Percentiles rank a stretch among this genome's conserved stretches.
Evolutionary conservation across 2,113 vertebrate species (phyloP).

Genomic region (Platysteira castanea): DNA sequence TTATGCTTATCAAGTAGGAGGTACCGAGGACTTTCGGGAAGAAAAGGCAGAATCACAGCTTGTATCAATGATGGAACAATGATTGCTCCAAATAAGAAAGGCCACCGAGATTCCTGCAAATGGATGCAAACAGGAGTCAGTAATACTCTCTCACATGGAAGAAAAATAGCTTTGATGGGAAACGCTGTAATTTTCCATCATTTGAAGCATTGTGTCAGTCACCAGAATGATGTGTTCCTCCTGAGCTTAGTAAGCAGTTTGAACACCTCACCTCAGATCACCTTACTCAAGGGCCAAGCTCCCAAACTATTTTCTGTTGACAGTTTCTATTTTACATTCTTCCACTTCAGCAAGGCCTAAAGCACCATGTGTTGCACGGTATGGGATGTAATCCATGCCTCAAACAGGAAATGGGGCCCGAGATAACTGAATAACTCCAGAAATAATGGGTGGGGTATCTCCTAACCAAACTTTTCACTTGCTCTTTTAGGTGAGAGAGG

Average conservation of each 20-base stretch:
- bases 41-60: slow-evolving; percentile 83
- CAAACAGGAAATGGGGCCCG: background rate
- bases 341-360: background rate
- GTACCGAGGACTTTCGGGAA: slow-evolving; percentile 90
- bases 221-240: background rate
- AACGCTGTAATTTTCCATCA: background rate
- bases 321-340: background rate
- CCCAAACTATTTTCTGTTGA: background rate
- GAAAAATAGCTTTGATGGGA: background rate
- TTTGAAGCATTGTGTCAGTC: background rate
- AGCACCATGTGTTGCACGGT: rapidly evolving
- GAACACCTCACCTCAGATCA: background rate
- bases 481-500: background rate
- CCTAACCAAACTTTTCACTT: background rate
- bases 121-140: background rate
- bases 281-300: background rate
- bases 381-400: rapidly evolving
- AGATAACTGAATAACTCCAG: background rate
- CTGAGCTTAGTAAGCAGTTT: background rate
- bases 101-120: slow-evolving; percentile 85
- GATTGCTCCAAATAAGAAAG: slow-evolving; percentile 83
- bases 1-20: slow-evolving; percentile 88
- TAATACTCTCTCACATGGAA: background rate
- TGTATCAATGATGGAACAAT: slow-evolving; percentile 81
- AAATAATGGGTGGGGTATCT: background rate